Evolutionary conservation across 2,888 invertebrate species (phyloP), one percentile per base, ranked within the genome.

Genomic region (Patella ulyssiponensis): DNA sequence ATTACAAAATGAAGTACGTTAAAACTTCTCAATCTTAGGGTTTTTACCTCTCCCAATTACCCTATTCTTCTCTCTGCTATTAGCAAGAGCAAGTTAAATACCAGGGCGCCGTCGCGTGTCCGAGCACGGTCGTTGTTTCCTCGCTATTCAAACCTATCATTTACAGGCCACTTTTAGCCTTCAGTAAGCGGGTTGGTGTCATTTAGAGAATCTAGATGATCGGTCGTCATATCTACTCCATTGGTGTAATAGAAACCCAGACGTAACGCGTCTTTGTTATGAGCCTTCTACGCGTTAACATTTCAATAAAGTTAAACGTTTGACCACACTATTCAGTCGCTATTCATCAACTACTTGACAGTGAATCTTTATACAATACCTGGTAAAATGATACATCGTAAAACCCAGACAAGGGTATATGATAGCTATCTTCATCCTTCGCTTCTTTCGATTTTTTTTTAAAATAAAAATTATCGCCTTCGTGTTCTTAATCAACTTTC

Each of bases 41-140:
- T 14, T 23, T 20, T 20, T 14, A 20, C 11, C 64, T 64, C 64
- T 23, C 23, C 64, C 20, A 64, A 23, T 64, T 23, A 23, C 64
- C 14, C 64, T 64, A 23, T 64, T 23, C 20, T 64, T 64, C 64
- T 64, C 64, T 23, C 64, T 44, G 64, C 64, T 23, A 64, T 64
- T 64, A 64, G 64, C 64, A 23, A 64, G 12, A 64, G 12, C 20
- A 64, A 64, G 64, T 23, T 64, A 64, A 64, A 64, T 64, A 64
- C 64, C 64, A 23, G 23, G 64, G 64, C 64, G 64, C 64, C 23
- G 64, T 64, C 64, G 64, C 64, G 64, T 64, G 64, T 64, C 64
- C 64, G 23, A 23, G 23, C 23, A 20, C 23, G 23, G 64, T 23
- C 23, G 64, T 11, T 64, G 64, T 64, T 64, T 64, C 64, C 64